phyloP scores from a whole-genome alignment of 1,140 invertebrate genomes.

The Hirudo medicinalis region DNA sequence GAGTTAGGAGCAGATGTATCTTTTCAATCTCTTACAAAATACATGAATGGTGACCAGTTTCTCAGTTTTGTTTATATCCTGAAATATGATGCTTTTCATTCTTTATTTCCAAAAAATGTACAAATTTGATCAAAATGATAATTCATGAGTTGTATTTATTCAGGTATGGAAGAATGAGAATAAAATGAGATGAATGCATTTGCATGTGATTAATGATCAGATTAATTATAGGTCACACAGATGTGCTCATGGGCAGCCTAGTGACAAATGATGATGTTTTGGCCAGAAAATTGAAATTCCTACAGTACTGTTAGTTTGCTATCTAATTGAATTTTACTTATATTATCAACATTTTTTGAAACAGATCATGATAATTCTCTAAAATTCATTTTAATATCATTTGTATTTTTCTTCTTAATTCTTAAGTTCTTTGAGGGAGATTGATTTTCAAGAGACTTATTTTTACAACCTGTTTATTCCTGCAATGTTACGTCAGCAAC shows the following conservation, averaged over 20 bases:
- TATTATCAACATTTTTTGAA: no score
- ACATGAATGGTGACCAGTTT: constrained; percentile 64
- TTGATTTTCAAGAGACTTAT: no score
- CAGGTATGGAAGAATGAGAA: no score
- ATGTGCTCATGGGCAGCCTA: constrained; percentile 83
- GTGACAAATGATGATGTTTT: constrained; percentile 61
- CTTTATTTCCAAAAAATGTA: background rate
- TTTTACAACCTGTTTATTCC: no score
- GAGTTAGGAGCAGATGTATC: constrained; percentile 79
- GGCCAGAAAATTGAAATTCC: constrained; percentile 58
- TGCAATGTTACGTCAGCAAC: no score
- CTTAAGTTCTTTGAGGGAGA: background rate
- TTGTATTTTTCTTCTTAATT: background rate
- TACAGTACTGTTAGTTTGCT: constrained; percentile 64
- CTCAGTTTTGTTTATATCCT: background rate
- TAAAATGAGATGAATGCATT: constrained; percentile 3
- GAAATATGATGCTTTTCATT: background rate
- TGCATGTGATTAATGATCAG: constrained; percentile 7
- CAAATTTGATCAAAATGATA: background rate
- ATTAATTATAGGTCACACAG: constrained; percentile 59
- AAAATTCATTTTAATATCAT: no score
- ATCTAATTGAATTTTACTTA: no score
- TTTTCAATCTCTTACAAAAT: constrained; percentile 88
- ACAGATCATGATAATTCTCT: no score
- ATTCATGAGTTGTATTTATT: no score